Evolutionary conservation across 2,797 vertebrate species (phyloP).

Genomic region (Sciurus vulgaris): DNA sequence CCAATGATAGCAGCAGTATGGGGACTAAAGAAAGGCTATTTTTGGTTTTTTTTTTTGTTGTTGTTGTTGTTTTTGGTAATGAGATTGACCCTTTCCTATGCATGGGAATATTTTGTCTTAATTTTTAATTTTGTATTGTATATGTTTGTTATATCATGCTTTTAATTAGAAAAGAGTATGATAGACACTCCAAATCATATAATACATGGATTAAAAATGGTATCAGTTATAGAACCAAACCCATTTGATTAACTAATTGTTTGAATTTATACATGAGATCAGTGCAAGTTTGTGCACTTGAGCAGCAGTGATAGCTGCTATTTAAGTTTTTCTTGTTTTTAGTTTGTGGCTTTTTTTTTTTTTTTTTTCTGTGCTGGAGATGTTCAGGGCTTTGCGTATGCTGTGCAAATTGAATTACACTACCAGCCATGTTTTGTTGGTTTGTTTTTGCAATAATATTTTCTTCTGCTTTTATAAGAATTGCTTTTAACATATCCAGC

Average conservation of each 20-base stretch:
- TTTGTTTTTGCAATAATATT: background rate
- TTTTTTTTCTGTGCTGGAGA: background rate
- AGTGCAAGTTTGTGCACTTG: background rate
- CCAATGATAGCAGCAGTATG: background rate
- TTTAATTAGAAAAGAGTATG: background rate
- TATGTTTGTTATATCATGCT: background rate
- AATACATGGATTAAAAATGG: background rate
- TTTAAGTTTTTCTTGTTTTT: background rate
- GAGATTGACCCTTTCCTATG: background rate
- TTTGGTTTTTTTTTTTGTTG: no score
- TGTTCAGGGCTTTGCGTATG: background rate
- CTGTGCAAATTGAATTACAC: background rate
- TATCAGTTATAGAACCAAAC: background rate
- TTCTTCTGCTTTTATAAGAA: background rate
- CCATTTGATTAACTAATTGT: background rate
- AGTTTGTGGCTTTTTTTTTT: no score
- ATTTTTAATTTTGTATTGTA: slow-evolving; percentile 20
- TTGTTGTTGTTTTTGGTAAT: background rate
- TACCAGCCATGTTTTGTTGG: background rate
- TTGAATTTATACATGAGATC: background rate
- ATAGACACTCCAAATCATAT: background rate
- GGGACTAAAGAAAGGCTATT: background rate
- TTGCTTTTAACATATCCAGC: background rate
- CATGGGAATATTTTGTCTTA: background rate
- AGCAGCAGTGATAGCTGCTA: background rate